phyloP scores from a whole-genome alignment of 2,797 vertebrate species.

The Ficedula albicollis region DNA sequence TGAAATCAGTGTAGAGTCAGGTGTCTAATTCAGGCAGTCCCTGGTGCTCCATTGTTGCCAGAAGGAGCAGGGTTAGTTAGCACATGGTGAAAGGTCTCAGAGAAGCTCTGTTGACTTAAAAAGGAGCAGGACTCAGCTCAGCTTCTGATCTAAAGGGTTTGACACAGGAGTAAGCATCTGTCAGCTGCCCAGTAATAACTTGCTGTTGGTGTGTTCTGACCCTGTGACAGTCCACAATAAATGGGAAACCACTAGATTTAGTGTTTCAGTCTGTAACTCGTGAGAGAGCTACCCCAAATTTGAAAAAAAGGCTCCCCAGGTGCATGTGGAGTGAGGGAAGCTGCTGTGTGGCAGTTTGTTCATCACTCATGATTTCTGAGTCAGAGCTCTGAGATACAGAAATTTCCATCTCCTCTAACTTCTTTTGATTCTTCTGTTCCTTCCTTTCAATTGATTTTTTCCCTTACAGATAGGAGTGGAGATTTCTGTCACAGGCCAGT shows the following conservation, averaged over 20 bases:
- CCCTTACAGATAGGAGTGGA: not conserved
- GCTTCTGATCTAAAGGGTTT: not conserved
- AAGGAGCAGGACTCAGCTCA: not conserved
- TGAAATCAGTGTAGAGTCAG: not conserved
- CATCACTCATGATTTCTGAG: not conserved
- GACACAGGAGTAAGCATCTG: not conserved
- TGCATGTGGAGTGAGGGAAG: not conserved
- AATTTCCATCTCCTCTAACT: not conserved
- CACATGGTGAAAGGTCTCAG: not conserved
- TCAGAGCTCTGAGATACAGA: not conserved
- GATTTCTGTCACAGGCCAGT: not conserved
- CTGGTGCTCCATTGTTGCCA: not conserved
- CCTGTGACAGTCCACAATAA: not conserved
- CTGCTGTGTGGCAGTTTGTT: not conserved
- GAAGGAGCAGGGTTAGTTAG: not conserved
- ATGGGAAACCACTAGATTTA: not conserved
- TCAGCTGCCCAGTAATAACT: not conserved
- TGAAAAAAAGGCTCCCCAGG: not conserved
- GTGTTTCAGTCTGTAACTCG: not conserved
- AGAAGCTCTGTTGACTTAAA: not conserved
- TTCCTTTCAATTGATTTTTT: not conserved
- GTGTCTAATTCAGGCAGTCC: not conserved
- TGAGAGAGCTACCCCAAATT: not conserved
- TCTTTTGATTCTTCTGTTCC: not conserved
- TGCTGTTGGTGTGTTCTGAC: not conserved